Percentiles rank a stretch among this genome's conserved stretches.
Conservation (phyloP, 1,140 invertebrate species). For the Eupeodes corollae region DNA sequence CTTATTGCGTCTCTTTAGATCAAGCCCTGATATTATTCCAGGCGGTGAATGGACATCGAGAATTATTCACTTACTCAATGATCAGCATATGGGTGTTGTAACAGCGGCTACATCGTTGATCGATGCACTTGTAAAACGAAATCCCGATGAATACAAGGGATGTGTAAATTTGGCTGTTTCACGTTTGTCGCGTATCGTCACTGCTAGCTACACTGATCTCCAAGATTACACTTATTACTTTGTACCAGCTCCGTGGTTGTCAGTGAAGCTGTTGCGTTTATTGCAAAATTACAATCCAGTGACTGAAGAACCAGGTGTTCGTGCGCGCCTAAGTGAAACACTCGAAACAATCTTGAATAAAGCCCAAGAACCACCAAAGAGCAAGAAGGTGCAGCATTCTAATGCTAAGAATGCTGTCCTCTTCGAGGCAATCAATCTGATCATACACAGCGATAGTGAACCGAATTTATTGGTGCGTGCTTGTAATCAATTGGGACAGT, state of each 20-base stretch:
- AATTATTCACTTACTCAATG: constrained; percentile 97
- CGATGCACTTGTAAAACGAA: constrained; percentile 95
- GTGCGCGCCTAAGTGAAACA: constrained; percentile 92
- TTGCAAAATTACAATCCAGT: constrained; percentile 97
- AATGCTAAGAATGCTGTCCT: constrained; percentile 99
- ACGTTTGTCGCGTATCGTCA: constrained; percentile 91
- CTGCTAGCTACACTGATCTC: constrained; percentile 93
- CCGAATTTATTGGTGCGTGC: constrained; percentile 93
- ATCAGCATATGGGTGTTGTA: constrained; percentile 98
- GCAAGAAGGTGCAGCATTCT: constrained; percentile 99
- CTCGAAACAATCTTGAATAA: constrained; percentile 99
- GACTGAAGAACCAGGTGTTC: constrained; percentile 88
- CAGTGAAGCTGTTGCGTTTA: constrained; percentile 91
- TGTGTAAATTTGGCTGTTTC: constrained; percentile 97
- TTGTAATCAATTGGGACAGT: constrained; percentile 97
- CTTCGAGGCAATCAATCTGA: constrained; percentile 98
- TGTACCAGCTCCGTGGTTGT: constrained; percentile 98
- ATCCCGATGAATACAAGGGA: constrained; percentile 98
- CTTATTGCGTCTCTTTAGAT: constrained; percentile 83
- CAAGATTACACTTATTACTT: constrained; percentile 99
- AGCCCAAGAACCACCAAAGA: constrained; percentile 98
- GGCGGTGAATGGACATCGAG: constrained; percentile 97
- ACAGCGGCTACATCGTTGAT: constrained; percentile 97
- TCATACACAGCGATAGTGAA: constrained; percentile 98
- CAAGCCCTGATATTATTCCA: constrained; percentile 88